Conservation (phyloP, 2,113 vertebrate species). For the Dolichallabes microphthalmus region DNA sequence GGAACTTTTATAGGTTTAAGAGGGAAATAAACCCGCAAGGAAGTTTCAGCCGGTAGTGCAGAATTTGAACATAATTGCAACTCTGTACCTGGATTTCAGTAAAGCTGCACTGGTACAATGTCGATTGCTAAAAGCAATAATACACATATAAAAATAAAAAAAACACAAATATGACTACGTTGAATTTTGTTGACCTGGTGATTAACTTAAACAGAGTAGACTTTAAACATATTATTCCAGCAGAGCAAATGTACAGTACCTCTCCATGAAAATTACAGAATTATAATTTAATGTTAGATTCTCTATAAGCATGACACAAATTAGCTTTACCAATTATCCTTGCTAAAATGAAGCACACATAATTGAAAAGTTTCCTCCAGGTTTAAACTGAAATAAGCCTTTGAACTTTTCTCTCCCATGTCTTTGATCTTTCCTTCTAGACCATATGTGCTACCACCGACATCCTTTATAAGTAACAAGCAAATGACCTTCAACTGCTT, state of each 20-base stretch:
- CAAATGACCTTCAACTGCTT: slow-evolving; percentile 1
- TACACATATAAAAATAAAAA: neutral
- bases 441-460: slow-evolving; percentile 2
- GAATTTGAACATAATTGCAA: neutral
- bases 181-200: neutral
- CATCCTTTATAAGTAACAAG: neutral
- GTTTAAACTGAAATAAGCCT: neutral
- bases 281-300: neutral
- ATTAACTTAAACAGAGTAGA: neutral
- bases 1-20: neutral
- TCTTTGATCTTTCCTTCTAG: slow-evolving; percentile 17
- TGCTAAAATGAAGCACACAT: neutral
- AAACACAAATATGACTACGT: neutral
- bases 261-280: neutral
- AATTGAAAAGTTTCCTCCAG: neutral
- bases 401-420: neutral
- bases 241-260: neutral
- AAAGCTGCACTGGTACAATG: neutral
- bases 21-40: neutral
- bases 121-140: neutral
- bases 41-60: neutral
- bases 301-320: neutral
- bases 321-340: neutral
- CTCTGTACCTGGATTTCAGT: neutral
- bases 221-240: neutral